Conservation (phyloP, 2,797 vertebrate genomes). For the Ambastaia sidthimunki region DNA sequence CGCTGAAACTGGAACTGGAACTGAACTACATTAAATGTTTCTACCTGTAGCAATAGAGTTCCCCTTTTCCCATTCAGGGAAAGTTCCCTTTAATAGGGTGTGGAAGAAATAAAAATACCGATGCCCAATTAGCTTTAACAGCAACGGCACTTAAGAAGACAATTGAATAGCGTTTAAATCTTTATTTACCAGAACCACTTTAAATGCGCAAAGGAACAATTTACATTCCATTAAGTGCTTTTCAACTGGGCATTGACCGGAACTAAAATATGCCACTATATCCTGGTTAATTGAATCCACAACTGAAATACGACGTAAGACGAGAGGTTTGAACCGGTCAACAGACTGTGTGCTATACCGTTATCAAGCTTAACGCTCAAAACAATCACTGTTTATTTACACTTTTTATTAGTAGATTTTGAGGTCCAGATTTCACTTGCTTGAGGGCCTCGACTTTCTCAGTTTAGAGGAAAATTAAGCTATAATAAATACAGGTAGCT, state of each 20-base stretch:
- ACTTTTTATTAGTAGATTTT: not conserved
- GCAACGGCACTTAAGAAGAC: constrained; percentile 90
- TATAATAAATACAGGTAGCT: not conserved
- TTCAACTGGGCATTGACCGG: constrained; percentile 95
- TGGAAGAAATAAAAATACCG: constrained; percentile 81
- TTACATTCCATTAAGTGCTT: constrained; percentile 97
- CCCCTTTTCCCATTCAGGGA: not conserved
- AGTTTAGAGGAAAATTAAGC: not conserved
- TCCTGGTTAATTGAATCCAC: constrained; percentile 88
- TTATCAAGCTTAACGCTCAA: not conserved
- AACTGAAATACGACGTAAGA: constrained; percentile 80
- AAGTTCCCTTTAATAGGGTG: constrained; percentile 68
- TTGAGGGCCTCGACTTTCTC: not conserved
- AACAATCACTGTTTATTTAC: not conserved
- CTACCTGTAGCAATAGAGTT: constrained; percentile 7
- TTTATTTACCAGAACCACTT: constrained; percentile 91
- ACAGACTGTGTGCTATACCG: constrained; percentile 4
- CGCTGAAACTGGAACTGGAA: not conserved
- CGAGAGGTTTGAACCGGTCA: constrained; percentile 18
- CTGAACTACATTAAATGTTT: not conserved
- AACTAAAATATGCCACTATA: constrained; percentile 95
- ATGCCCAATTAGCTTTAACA: constrained; percentile 90
- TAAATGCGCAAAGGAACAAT: constrained; percentile 89
- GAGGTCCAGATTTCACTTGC: not conserved
- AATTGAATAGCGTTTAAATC: constrained; percentile 91